Evolutionary conservation across 2,888 invertebrate species (phyloP).

Genomic region (Cetonia aurata): DNA sequence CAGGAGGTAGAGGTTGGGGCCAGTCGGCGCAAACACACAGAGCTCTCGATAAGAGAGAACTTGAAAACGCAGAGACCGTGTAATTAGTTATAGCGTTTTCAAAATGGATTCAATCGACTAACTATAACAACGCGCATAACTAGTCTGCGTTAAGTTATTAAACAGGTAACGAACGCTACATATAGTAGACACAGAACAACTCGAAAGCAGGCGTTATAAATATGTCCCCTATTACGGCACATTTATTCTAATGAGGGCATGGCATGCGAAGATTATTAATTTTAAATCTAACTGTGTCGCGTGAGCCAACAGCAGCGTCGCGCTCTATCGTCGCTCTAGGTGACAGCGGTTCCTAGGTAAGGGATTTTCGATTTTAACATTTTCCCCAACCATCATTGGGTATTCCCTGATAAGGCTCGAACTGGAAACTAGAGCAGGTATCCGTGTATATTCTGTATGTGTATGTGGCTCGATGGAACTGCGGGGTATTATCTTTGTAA

Average conservation of each 20-base stretch:
- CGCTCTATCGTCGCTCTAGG: constrained; percentile 1
- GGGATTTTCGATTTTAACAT: constrained; percentile 21
- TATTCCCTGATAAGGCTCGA: constrained; percentile 7
- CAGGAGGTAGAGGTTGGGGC: neutral
- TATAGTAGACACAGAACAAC: too few species aligned
- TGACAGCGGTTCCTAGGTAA: too few species aligned
- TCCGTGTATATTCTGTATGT: too few species aligned
- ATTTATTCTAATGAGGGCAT: constrained; percentile 39
- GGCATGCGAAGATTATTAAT: constrained; percentile 40
- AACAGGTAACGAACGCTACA: neutral
- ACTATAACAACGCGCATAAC: constrained; percentile 15
- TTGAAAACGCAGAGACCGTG: constrained; percentile 22
- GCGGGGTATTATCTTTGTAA: constrained; percentile 3
- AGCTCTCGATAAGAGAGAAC: constrained; percentile 14
- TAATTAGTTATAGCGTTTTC: constrained; percentile 35
- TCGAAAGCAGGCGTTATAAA: constrained; percentile 1
- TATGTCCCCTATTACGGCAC: constrained; percentile 28
- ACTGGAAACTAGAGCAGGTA: neutral
- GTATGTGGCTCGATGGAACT: too few species aligned
- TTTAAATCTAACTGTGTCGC: constrained; percentile 38
- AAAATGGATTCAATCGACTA: constrained; percentile 36
- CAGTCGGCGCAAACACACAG: too few species aligned
- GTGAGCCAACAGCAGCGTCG: constrained; percentile 18
- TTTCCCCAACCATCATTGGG: constrained; percentile 2
- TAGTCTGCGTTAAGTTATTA: constrained; percentile 29